Evolutionary conservation across 2,888 invertebrate species (phyloP), one percentile per base, ranked within the genome.

Genomic region (Lepeophtheirus nordmannii): DNA sequence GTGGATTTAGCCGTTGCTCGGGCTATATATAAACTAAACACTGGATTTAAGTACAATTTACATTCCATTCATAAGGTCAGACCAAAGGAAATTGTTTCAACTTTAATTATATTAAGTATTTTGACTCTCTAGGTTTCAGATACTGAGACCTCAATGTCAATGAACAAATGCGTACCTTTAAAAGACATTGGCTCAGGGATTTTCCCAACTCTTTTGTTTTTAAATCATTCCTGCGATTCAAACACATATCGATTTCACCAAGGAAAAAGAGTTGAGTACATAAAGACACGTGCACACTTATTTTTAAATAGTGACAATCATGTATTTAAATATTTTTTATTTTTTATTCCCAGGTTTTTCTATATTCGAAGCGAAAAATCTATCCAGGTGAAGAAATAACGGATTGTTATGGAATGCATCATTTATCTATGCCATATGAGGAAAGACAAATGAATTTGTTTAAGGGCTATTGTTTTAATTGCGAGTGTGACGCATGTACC

Each of bases 331-430:
- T 11, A 20, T 20, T 14, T 10, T 60, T 60, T 60, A 17, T 22
- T 23, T 59, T 59, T 23, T 14, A 23, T 3, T 23, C 1, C 10
- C 7, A 62, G 62, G 62, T 62, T 12, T 20, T 40, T 20, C 14
- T 40, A 11, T 20, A 39, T 20, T 17, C 62, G 40, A 62, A 62
- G 39, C 37, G 62, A 20, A 40, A 40, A 12, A 39, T 62, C 10
- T 39, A n/a, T 17, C 39, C 62, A 17, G 62, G 62, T 20, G 62
- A 62, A 20, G 39, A 62, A 41, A 10, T 62, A 10, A 62, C 62
- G 10, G 62, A 62, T 41, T 62, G 62, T 40, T 62, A 62, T 41
- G 62, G 62, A n/a, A 39, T 62, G 20, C 62, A 62, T 20, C 62
- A 62, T 62, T 39, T 62, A 22, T 62, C 39, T n/a, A 62, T 41